Evolutionary conservation across 2,113 vertebrate species (phyloP), one percentile per base, ranked within the genome.

Genomic region (Felis chaus): DNA sequence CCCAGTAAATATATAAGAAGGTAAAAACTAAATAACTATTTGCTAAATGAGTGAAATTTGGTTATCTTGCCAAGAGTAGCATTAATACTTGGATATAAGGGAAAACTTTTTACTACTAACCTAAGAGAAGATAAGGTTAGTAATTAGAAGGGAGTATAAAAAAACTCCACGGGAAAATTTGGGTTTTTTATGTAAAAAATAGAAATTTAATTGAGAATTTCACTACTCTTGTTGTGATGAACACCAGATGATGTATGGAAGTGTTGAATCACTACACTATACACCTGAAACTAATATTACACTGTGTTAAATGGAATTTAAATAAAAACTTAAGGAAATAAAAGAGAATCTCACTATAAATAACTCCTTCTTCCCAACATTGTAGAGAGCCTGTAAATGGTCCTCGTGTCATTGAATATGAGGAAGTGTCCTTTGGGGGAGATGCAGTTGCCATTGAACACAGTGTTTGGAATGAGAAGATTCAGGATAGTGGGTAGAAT

Each of bases 81-180:
- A 89, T 55, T 73, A 29, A 76, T 94, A 89, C 65, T 95, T 79
- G 29, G n/a, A 82, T 79, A 90, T 57, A 76, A 90, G 36, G n/a
- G 78, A 84, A 89, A 95, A 89, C 31, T 25, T 91, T 91, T 87
- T 88, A 82, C 93, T 95, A 87, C 89, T 90, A 87, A 82, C 25
- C 25, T 66, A 83, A 86, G 76, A 76, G 4, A 91, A 94, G 57
- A 55, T 27, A 94, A 92, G 31, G 45, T 85, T 85, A 82, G 31
- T 90, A 92, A 86, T 92, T 96, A 92, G 50, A 94, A 88, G 80
- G 27, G 36, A 87, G 4, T 90, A 33, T 92, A 39, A 85, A 88
- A 90, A 81, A 87, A 39, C 31, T 92, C 45, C n/a, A 93, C 13
- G 45, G 53, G 65, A 36, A 90, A 88, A 87, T 84, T 80, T 19